phyloP scores from a whole-genome alignment of 2,888 invertebrate genomes.

The Hydrotaea diabolus region DNA sequence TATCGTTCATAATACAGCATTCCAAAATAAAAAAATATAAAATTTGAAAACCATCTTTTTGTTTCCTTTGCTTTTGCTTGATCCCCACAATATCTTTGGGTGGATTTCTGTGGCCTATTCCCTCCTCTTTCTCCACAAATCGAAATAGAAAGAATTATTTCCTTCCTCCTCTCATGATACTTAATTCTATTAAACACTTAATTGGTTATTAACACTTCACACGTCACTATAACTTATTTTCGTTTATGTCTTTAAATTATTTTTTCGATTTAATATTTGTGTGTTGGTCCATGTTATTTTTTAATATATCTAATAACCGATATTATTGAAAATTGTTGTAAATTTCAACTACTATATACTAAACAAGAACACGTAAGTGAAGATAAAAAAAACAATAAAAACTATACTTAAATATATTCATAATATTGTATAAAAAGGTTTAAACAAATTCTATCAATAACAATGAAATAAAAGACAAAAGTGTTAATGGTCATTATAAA shows the following conservation, averaged over 20 bases:
- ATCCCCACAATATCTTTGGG: neutral
- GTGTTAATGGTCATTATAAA: conserved; percentile 35
- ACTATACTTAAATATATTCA: conserved; percentile 45
- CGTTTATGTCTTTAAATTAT: conserved; percentile 19
- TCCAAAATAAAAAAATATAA: conserved; percentile 66
- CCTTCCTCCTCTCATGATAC: neutral
- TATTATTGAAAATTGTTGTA: conserved; percentile 59
- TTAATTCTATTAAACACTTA: neutral
- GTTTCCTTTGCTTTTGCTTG: conserved; percentile 17
- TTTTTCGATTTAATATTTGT: conserved; percentile 10
- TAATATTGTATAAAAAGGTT: conserved; percentile 56
- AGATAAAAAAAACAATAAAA: conserved; percentile 36
- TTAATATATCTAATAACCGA: conserved; percentile 29
- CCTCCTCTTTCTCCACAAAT: neutral
- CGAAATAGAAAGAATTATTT: conserved; percentile 49
- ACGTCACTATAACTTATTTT: neutral
- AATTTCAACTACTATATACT: conserved; percentile 55
- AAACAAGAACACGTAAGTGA: neutral
- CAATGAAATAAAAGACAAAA: conserved; percentile 51
- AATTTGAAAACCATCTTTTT: conserved; percentile 45
- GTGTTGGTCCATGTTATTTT: conserved; percentile 24
- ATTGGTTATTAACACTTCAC: conserved; percentile 17
- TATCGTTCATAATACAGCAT: conserved; percentile 66
- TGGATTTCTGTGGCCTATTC: neutral
- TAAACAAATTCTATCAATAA: conserved; percentile 42